Evolutionary conservation across 2,797 vertebrate genomes (phyloP).

Genomic region (Protosalanx chinensis): DNA sequence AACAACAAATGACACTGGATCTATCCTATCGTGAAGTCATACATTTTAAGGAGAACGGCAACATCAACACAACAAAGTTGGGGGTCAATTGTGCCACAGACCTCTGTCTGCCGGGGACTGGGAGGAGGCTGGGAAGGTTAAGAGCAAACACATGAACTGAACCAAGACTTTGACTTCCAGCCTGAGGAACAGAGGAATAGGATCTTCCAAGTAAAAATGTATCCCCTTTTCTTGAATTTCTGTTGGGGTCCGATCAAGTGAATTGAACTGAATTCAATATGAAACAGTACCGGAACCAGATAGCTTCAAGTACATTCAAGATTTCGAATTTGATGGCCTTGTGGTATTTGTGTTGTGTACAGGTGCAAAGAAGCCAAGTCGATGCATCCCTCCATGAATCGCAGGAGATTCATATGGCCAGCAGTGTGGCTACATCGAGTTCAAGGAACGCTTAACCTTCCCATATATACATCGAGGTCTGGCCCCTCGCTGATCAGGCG

Average conservation of each 20-base stretch:
- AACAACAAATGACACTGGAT: conserved; percentile 12
- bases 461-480: conserved; percentile 30
- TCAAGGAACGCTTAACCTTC: conserved; percentile 44
- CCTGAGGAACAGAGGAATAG: neutral
- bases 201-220: neutral
- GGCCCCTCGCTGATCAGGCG: conserved; percentile 23
- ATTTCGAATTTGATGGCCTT: conserved; percentile 27
- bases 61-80: conserved; percentile 20
- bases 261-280: too few relatives aligned
- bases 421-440: neutral
- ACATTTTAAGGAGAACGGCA: conserved; percentile 21
- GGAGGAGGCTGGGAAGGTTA: conserved; percentile 37
- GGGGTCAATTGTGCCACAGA: conserved; percentile 26
- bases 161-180: conserved; percentile 7
- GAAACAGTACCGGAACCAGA: too few relatives aligned
- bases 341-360: conserved; percentile 36
- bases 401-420: conserved; percentile 39
- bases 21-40: conserved; percentile 16
- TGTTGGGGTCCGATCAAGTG: too few relatives aligned
- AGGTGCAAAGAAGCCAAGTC: conserved; percentile 30
- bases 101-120: conserved; percentile 13
- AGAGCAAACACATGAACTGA: conserved; percentile 16
- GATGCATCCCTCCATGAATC: conserved; percentile 41
- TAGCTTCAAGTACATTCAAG: neutral
- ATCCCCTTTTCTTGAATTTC: too few relatives aligned